Evolutionary conservation across 64 coral and sea anemone species (phyloP), one percentile per base, ranked within the genome.

Genomic region (Montipora sp.): DNA sequence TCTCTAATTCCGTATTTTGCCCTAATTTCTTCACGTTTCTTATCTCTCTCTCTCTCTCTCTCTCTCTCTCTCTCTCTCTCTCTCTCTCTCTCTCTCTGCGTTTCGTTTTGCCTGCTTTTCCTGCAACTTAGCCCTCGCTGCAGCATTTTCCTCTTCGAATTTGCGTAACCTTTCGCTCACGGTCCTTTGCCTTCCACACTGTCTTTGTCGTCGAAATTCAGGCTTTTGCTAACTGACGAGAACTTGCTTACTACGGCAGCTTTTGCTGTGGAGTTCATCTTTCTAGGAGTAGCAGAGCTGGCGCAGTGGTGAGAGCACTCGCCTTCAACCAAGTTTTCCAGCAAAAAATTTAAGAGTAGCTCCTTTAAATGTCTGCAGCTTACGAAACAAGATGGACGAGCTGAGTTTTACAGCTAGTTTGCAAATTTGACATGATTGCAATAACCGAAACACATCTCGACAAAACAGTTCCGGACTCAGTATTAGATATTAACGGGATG

Each of bases 21-120:
- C 81, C 95, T 70, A 43, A 96, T 96, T 49, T 94, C 88, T 18
- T 90, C 89, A 44, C 92, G 92, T 77, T 96, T 96, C 88, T 96
- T 96, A 24, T 24, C 24, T 24, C 24, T 24, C 24, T 24, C 24
- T 24, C 1, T 24, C 24, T 24, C 24, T 24, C 23, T 24, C 23
- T 24, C 23, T 24, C 23, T 24, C 23, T 24, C 23, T 24, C 24
- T 24, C 24, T 24, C 23, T 24, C 23, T 24, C 23, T 24, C 23
- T 24, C 23, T 24, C 23, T 24, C 23, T 24, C 59, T 94, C 82
- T 69, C 95, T 82, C 48, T 96, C 92, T 2, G 83, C 92, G 27
- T 87, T 90, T 83, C 95, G 90, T 88, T 96, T 96, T 11, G 83
- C 77, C 46, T 96, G 66, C 51, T 88, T 18, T 58, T 94, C 71